Percentiles rank a stretch among this genome's conserved stretches.
phyloP scores from a whole-genome alignment of 1,140 invertebrate species.

The Pseudobourletiella spinata region DNA sequence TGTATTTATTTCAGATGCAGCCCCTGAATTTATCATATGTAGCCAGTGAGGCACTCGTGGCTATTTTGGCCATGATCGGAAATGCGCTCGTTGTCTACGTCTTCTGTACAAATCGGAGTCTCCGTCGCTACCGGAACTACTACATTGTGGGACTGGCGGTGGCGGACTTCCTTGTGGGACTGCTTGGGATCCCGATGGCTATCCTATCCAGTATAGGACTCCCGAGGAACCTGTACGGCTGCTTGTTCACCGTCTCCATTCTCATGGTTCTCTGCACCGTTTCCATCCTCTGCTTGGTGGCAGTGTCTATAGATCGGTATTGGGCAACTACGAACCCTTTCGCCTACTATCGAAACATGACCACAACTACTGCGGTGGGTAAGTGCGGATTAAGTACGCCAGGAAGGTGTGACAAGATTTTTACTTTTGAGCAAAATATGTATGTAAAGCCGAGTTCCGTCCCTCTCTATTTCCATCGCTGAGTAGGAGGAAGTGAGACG shows the following conservation, averaged over 20 bases:
- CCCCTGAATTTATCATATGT: conserved; percentile 54
- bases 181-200: conserved; percentile 73
- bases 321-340: conserved; percentile 86
- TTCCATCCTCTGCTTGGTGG: conserved; percentile 82
- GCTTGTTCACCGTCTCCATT: conserved; percentile 76
- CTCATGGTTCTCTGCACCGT: conserved; percentile 81
- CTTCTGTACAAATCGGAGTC: conserved; percentile 62
- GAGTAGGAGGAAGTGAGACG: no score
- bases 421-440: no score
- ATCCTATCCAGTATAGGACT: conserved; percentile 64
- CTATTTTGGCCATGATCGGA: conserved; percentile 66
- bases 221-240: conserved; percentile 60
- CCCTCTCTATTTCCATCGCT: no score
- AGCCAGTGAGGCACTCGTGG: conserved; percentile 67
- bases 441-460: no score
- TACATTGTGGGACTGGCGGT: conserved; percentile 80
- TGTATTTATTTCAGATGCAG: no score
- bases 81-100: conserved; percentile 77
- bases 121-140: conserved; percentile 76
- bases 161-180: conserved; percentile 63
- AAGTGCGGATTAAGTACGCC: conserved; percentile 42
- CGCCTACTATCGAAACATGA: conserved; percentile 76
- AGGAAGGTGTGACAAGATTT: no score
- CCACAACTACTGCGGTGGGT: conserved; percentile 73
- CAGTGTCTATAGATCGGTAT: conserved; percentile 81